Conservation (phyloP, 53 echinoderm and acorn worm species). For the Patiria pectinifera region DNA sequence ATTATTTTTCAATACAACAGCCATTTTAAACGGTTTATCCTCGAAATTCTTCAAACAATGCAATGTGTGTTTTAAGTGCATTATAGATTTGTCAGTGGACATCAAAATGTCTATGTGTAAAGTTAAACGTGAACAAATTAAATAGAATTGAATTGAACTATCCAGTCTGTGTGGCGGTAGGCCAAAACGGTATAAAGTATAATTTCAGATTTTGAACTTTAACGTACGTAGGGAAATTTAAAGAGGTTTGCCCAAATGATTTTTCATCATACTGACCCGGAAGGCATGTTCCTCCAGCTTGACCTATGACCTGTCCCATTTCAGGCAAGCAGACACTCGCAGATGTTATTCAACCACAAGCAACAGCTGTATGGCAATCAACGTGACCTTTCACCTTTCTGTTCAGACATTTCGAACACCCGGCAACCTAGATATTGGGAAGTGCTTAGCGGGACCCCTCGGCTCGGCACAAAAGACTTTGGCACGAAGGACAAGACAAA, state of each 20-base stretch:
- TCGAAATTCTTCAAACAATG: too few species aligned
- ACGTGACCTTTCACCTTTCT: conserved; percentile 49
- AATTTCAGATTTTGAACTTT: not conserved
- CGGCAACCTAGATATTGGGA: conserved; percentile 46
- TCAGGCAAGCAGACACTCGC: not conserved
- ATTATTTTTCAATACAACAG: too few species aligned
- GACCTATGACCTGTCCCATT: conserved; percentile 47
- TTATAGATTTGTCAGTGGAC: too few species aligned
- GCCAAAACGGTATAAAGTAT: too few species aligned
- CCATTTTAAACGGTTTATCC: too few species aligned
- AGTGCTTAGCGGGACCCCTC: conserved; percentile 46
- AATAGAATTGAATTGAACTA: not conserved
- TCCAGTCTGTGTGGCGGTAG: too few species aligned
- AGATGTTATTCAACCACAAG: conserved; percentile 40
- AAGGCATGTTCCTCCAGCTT: conserved; percentile 23
- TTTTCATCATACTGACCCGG: conserved; percentile 44
- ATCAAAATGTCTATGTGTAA: too few species aligned
- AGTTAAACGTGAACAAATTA: too few species aligned
- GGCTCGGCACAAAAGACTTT: conserved; percentile 48
- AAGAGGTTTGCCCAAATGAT: conserved; percentile 22
- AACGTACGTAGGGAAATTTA: not conserved
- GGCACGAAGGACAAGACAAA: conserved; percentile 56
- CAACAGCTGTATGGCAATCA: conserved; percentile 47
- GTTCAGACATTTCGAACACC: conserved; percentile 18
- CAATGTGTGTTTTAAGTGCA: too few species aligned